A percentile compares a stretch with the other conserved stretches of the same genome.
phyloP scores from a whole-genome alignment of 1,140 invertebrate species.

The Bombyx mori region ASM3026992v2 NC_085129.1:4250501-4251000 shows the following conservation, averaged over 20 bases:
- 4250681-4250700: slow-evolving; percentile 31
- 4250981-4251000: too few species aligned
- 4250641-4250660: slow-evolving; percentile 18
- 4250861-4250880: too few species aligned
- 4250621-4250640: slow-evolving; percentile 25
- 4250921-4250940: too few species aligned
- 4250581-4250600: slow-evolving; percentile 4
- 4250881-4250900: too few species aligned
- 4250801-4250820: slow-evolving; percentile 10
- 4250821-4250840: background rate
- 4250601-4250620: slow-evolving; percentile 16
- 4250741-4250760: slow-evolving; percentile 22
- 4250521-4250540: too few species aligned
- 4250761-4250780: slow-evolving; percentile 20
- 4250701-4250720: slow-evolving; percentile 35
- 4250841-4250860: background rate
- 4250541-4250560: too few species aligned
- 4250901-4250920: too few species aligned
- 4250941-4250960: too few species aligned
- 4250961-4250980: too few species aligned
- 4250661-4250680: slow-evolving; percentile 22
- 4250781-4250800: slow-evolving; percentile 11
- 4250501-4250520: too few species aligned
- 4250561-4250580: too few species aligned
- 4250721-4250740: slow-evolving; percentile 17